Conservation (phyloP, 2,797 vertebrate species). For the Telmatherina bonti region DNA sequence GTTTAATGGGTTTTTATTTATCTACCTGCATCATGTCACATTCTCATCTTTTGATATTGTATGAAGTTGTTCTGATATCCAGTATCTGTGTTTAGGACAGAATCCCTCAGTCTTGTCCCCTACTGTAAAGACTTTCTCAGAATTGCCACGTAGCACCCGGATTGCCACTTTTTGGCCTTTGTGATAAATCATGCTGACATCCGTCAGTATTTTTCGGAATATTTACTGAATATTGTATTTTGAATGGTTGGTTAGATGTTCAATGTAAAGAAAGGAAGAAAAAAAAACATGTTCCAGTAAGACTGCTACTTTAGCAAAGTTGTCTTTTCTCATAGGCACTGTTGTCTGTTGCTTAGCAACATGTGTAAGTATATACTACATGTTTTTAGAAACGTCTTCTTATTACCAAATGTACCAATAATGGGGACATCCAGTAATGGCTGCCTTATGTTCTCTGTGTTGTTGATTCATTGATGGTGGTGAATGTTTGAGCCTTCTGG, state of each 20-base stretch:
- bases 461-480: constrained; percentile 63
- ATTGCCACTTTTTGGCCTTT: constrained; percentile 68
- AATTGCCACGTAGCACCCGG: constrained; percentile 69
- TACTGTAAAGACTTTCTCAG: constrained; percentile 53
- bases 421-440: constrained; percentile 59
- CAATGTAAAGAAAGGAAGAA: constrained; percentile 73
- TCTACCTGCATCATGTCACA: constrained; percentile 37
- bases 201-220: constrained; percentile 71
- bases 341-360: constrained; percentile 79
- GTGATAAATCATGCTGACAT: constrained; percentile 60
- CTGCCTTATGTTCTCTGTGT: constrained; percentile 74
- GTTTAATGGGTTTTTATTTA: constrained; percentile 27
- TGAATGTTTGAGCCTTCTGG: constrained; percentile 71
- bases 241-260: constrained; percentile 81
- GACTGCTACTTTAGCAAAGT: constrained; percentile 63
- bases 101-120: constrained; percentile 58
- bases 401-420: constrained; percentile 65
- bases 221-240: constrained; percentile 82
- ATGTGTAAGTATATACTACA: constrained; percentile 67
- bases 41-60: constrained; percentile 59
- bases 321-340: constrained; percentile 68
- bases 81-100: constrained; percentile 56
- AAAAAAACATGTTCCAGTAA: constrained; percentile 63
- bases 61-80: constrained; percentile 61
- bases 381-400: constrained; percentile 66